Evolutionary conservation across 2,888 invertebrate genomes (phyloP).

Genomic region (Chaetoderma sp.): DNA sequence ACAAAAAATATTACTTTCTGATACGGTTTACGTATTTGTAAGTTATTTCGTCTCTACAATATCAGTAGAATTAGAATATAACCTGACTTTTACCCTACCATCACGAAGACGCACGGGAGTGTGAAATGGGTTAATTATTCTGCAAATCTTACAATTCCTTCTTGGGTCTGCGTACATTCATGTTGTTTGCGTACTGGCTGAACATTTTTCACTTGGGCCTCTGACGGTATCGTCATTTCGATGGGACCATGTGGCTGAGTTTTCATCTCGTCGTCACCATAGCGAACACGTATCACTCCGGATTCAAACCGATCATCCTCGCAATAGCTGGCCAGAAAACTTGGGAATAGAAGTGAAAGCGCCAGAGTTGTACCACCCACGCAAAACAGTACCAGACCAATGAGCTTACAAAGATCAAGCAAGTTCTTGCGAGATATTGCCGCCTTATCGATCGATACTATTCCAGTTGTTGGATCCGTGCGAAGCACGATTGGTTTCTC

Average conservation of each 20-base stretch:
- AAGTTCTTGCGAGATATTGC: conserved; percentile 70
- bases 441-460: conserved; percentile 65
- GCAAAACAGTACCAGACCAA: conserved; percentile 71
- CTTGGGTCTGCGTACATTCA: conserved; percentile 51
- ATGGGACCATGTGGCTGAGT: conserved; percentile 50
- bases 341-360: conserved; percentile 70
- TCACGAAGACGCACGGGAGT: too few species aligned
- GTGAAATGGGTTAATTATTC: too few species aligned
- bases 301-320: conserved; percentile 61
- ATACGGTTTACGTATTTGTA: too few species aligned
- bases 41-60: too few species aligned
- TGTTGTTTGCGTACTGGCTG: conserved; percentile 62
- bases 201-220: conserved; percentile 63
- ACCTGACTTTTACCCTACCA: too few species aligned
- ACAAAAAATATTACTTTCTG: too few species aligned
- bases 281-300: conserved; percentile 50
- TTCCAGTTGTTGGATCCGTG: neutral
- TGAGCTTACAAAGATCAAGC: conserved; percentile 70
- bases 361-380: conserved; percentile 71
- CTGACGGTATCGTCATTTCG: conserved; percentile 66
- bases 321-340: conserved; percentile 69
- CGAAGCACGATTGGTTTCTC: conserved; percentile 65
- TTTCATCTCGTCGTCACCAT: conserved; percentile 47
- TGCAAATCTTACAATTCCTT: conserved; percentile 35
- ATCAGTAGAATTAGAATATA: too few species aligned